A percentile compares a stretch with the other conserved stretches of the same genome.
phyloP scores from a whole-genome alignment of 2,888 invertebrate species.

The Ormyrus rosae region DNA sequence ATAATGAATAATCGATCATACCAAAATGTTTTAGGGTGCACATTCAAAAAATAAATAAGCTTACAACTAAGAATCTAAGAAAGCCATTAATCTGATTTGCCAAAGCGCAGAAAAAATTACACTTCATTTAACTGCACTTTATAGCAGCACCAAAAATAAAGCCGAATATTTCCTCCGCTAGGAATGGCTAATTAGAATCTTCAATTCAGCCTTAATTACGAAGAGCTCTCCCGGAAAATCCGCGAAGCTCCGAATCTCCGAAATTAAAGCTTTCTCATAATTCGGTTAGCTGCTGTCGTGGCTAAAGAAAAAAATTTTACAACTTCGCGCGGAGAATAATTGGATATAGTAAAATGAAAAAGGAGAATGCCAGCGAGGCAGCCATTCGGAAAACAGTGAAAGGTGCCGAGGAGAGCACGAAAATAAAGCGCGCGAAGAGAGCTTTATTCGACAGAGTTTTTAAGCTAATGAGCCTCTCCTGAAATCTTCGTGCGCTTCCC shows the following conservation, averaged over 20 bases:
- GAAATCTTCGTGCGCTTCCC: neutral
- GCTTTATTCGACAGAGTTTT: constrained; percentile 11
- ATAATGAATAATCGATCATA: no score
- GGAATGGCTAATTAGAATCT: constrained; percentile 13
- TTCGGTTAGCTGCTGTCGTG: neutral
- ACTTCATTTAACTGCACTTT: no score
- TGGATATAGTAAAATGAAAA: neutral
- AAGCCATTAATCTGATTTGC: no score
- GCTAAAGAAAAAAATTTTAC: constrained; percentile 22
- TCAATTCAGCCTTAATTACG: neutral
- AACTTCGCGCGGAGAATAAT: neutral
- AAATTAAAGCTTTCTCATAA: constrained; percentile 4
- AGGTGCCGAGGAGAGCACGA: no score
- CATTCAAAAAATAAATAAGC: no score
- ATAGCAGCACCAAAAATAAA: neutral
- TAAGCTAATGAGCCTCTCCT: constrained; percentile 22
- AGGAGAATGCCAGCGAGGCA: no score
- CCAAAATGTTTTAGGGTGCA: no score
- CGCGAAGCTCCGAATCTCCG: constrained; percentile 17
- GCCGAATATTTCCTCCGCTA: neutral
- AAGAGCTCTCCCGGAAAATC: neutral
- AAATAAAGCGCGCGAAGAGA: no score
- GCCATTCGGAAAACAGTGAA: no score
- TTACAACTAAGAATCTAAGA: no score
- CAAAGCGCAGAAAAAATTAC: no score